Conservation (phyloP, 2,113 vertebrate genomes). For the Corapipo altera region DNA sequence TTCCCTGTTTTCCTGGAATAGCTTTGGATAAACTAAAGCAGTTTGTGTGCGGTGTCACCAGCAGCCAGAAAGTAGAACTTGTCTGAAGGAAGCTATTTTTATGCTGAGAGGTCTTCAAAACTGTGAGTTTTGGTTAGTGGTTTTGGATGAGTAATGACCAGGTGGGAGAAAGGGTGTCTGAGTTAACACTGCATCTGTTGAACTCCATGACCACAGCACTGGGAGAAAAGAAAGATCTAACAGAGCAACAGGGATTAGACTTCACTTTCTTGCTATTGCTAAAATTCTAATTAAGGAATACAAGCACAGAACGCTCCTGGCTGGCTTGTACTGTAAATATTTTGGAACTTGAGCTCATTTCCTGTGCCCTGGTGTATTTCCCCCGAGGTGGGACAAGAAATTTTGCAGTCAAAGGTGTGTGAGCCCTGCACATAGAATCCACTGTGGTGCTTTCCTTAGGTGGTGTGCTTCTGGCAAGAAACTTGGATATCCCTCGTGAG, state of each 20-base stretch:
- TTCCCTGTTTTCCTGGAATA: neutral
- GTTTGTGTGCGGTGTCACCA: neutral
- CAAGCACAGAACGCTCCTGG: neutral
- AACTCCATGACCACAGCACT: neutral
- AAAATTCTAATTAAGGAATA: neutral
- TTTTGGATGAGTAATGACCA: neutral
- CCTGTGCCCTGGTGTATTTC: neutral
- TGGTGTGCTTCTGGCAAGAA: neutral
- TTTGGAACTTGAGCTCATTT: constrained; percentile 30
- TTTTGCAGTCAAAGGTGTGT: neutral
- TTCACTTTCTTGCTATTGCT: neutral
- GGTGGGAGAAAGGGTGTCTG: neutral
- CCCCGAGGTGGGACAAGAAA: neutral
- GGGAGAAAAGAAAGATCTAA: neutral
- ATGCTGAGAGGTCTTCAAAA: neutral
- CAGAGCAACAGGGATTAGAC: neutral
- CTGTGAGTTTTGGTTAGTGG: neutral
- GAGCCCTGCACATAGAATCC: neutral
- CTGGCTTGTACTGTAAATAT: neutral
- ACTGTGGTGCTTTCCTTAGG: neutral
- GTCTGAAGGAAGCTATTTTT: neutral
- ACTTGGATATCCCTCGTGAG: neutral
- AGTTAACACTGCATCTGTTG: neutral
- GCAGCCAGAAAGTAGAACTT: neutral
- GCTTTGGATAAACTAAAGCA: neutral